Base-by-base conservation (phyloP, 2,888 invertebrate genomes). In the Pterostichus madidus region DNA sequence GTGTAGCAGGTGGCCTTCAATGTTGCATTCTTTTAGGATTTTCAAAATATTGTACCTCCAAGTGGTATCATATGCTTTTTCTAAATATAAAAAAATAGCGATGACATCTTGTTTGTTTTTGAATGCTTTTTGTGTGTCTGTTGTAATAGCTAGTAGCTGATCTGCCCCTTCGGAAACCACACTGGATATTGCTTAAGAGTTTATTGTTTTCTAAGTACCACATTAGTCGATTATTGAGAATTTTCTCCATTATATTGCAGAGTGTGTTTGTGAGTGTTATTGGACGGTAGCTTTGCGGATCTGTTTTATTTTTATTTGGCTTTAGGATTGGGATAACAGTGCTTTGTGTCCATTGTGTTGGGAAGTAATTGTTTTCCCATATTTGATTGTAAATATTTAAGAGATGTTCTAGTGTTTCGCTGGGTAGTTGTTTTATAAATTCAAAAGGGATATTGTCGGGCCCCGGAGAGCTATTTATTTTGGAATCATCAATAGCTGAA, bases 301-400 rank as follows among this genome's bases (percentile, higher is more conserved):
- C 49, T 39, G 44, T 39, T 71, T 39, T 44, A 15, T 5, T 17
- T 39, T 39, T 71, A 4, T 39, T 32, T 46, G 35, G 71, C 17
- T 71, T 71, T 39, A 24, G n/a, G 71, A 53, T 77, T 35, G 77
- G 77, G 32, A 77, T 53, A 6, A 77, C 13, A 5, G n/a, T 56
- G 32, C 13, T 31, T 56, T 35, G n/a, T 53, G n/a, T 52, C 77
- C 76, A 77, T 35, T 56, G 49, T 77, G 5, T 77, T 11, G 56
- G 77, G 77, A 53, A 77, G 8, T 5, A 5, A 5, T 77, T 11
- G 0, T 17, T 77, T 10, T 5, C 11, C 77, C 77, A 56, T 52
- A 77, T 77, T 10, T 56, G 24, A 13, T 56, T 77, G 77, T 77
- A 77, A 11, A 77, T 53, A 15, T 53, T 5, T 4, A 77, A 35